Evolutionary conservation across 2,113 vertebrate species (phyloP).

Genomic region (Ursus arctos): DNA sequence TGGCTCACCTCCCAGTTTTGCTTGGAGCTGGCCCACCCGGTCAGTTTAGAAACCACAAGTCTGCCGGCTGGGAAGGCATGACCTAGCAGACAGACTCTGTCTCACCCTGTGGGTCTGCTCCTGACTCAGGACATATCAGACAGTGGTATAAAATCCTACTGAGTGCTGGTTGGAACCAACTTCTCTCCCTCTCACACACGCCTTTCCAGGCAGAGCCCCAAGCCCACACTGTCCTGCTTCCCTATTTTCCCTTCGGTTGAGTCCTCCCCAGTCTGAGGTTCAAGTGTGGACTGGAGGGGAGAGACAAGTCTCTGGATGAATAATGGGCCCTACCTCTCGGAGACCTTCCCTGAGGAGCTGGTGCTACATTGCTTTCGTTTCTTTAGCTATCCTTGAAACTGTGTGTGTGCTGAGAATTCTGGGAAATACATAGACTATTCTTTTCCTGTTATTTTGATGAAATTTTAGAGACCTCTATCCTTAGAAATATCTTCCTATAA

Average conservation of each 20-base stretch:
- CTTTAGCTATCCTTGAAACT: not conserved
- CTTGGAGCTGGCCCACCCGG: not conserved
- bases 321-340: not conserved
- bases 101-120: not conserved
- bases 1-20: not conserved
- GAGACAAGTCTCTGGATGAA: not conserved
- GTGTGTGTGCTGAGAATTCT: not conserved
- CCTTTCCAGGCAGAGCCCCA: not conserved
- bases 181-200: not conserved
- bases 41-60: not conserved
- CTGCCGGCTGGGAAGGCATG: no score
- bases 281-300: not conserved
- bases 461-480: not conserved
- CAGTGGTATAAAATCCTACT: no score
- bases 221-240: not conserved
- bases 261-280: not conserved
- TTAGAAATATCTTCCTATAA: not conserved
- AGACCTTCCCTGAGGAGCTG: not conserved
- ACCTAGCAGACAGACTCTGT: not conserved
- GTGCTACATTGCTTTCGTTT: not conserved
- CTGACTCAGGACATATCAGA: not conserved
- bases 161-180: accelerated
- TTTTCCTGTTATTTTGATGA: not conserved
- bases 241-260: not conserved
- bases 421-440: not conserved